phyloP scores from a whole-genome alignment of 2,113 vertebrate genomes.

The Epinephelus moara region DNA sequence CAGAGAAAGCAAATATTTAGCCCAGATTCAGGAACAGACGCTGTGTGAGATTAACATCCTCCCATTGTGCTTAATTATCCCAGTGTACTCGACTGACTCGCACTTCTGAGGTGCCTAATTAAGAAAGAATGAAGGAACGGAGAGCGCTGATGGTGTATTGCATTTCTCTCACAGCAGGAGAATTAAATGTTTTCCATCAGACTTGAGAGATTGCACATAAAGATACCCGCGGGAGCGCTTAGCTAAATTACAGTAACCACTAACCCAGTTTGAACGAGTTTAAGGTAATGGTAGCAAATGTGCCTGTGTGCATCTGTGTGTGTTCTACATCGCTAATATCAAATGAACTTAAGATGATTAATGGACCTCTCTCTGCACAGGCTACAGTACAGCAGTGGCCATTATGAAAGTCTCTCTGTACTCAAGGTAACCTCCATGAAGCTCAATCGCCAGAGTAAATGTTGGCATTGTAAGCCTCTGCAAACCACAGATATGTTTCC shows the following conservation, averaged over 20 bases:
- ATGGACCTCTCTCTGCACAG: conserved; percentile 15
- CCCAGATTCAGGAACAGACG: conserved; percentile 44
- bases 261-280: conserved; percentile 57
- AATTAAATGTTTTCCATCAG: conserved; percentile 73
- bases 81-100: conserved; percentile 46
- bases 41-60: conserved; percentile 44
- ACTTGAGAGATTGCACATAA: conserved; percentile 60
- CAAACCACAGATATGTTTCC: too few relatives aligned
- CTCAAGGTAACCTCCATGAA: neutral
- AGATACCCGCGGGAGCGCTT: conserved; percentile 53
- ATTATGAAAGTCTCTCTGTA: neutral
- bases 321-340: conserved; percentile 35
- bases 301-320: conserved; percentile 23
- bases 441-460: too few relatives aligned
- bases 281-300: conserved; percentile 55
- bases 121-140: conserved; percentile 62
- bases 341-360: conserved; percentile 43
- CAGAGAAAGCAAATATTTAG: conserved; percentile 45
- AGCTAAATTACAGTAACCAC: conserved; percentile 60
- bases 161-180: conserved; percentile 67
- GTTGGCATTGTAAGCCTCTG: too few relatives aligned
- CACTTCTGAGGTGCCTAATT: conserved; percentile 70
- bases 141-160: conserved; percentile 43
- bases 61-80: conserved; percentile 73
- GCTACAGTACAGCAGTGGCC: neutral